These are phyloP conservation scores for Macaria liturata DNA, from an alignment of 2,888 invertebrate species.

Conservation along the genomic window DNA sequence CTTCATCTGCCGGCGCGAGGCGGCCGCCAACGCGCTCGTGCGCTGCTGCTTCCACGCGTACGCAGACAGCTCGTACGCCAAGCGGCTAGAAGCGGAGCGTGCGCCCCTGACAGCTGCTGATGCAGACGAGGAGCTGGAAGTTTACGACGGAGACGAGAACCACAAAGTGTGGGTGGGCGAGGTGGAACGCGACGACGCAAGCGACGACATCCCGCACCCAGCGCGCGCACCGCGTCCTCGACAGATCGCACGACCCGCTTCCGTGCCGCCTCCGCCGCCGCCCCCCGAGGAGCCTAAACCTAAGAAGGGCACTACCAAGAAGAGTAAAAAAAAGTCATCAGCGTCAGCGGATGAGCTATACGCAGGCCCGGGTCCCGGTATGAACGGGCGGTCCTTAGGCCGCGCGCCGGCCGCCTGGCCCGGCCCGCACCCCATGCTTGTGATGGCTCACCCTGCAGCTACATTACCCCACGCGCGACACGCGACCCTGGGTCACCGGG, in stretches of 20 bases:
- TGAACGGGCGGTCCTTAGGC: constrained; percentile 72
- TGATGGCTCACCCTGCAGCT: constrained; percentile 75
- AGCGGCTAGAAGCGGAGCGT: constrained; percentile 88
- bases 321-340: constrained; percentile 81
- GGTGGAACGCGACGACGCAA: constrained; percentile 88
- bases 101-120: constrained; percentile 67
- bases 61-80: constrained; percentile 97
- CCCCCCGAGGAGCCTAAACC: constrained; percentile 85
- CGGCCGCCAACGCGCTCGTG: constrained; percentile 98
- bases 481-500: constrained; percentile 81
- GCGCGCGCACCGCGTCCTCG: constrained; percentile 89
- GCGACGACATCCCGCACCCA: constrained; percentile 85
- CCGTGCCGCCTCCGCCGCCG: constrained; percentile 93
- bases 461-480: constrained; percentile 74
- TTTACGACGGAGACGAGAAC: constrained; percentile 95
- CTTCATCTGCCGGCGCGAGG: constrained; percentile 97
- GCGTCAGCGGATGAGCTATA: constrained; percentile 84
- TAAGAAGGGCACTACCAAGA: constrained; percentile 81
- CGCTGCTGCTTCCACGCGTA: constrained; percentile 99
- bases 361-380: constrained; percentile 73
- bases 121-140: constrained; percentile 89
- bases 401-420: constrained; percentile 76
- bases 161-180: constrained; percentile 97
- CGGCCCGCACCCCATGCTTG: constrained; percentile 69
- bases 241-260: constrained; percentile 90